Evolutionary conservation across 1,140 invertebrate species (phyloP), one percentile per base, ranked within the genome.

Genomic region (Heliothis subflexa): DNA sequence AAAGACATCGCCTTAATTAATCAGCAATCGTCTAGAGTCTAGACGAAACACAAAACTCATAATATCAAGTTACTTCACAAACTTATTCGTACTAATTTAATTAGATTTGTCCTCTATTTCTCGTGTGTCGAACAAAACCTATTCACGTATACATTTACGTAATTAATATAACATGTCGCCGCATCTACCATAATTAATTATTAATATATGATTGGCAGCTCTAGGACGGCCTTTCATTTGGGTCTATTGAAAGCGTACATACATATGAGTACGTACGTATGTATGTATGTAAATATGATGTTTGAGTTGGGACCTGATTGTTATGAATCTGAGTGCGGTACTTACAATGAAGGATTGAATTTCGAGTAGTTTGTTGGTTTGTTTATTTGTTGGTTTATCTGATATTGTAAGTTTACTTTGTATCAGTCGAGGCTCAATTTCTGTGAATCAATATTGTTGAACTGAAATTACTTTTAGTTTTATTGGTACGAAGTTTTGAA

Each of bases 101-200:
- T 55, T 55, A 61, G 18, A 61, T 25, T 28, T 28, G 13, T 61
- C 21, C 25, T 61, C 18, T 61, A 61, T 61, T 61, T 25, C 13
- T 45, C 11, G 3, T 40, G 13, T 16, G 18, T n/a, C 71, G 16
- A 73, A 57, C 50, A 73, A 45, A 73, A 21, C 16, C 71, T 57
- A 71, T 71, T n/a, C n/a, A n/a, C n/a, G n/a, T n/a, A n/a, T n/a
- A n/a, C 68, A 45, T 57, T 55, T 54, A 68, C 11, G 18, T 59
- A 73, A 73, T 73, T 73, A 73, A 73, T 73, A 73, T 73, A 73
- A 10, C 71, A 59, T 73, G 71, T 73, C 71, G 50, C 54, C 54
- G 33, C 71, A 47, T 64, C 50, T 33, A 73, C 71, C 52, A 59
- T 73, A 73, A 73, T 73, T 73, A 73, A 73, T 73, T 73, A 73